Conservation (phyloP, 2,113 vertebrate genomes). For the Eubucco bourcierii region DNA sequence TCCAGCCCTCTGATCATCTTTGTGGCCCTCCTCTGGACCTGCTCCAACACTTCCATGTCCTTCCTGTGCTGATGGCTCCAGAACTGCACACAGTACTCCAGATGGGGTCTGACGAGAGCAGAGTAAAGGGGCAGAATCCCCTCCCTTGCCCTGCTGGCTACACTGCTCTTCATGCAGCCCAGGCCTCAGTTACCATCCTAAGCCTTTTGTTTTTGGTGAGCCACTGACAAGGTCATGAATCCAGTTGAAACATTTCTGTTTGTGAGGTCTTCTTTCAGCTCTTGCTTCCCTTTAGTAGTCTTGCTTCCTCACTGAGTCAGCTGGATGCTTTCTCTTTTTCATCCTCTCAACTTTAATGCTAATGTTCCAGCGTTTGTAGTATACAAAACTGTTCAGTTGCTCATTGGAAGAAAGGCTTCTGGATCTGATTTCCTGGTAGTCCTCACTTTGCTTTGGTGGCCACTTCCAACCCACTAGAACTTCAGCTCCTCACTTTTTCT, state of each 20-base stretch:
- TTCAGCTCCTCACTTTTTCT: not conserved
- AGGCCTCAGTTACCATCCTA: no score
- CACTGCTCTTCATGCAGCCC: no score
- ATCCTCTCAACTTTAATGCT: not conserved
- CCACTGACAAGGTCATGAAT: not conserved
- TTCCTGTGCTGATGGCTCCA: no score
- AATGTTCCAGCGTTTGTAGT: not conserved
- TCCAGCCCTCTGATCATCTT: no score
- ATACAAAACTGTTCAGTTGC: not conserved
- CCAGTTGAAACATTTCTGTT: not conserved
- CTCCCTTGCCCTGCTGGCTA: no score
- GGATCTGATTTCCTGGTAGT: not conserved
- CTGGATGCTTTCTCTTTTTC: not conserved
- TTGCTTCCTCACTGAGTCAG: not conserved
- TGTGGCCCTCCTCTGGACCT: no score
- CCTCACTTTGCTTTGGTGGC: not conserved
- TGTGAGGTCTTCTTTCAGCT: not conserved
- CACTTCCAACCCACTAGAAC: not conserved
- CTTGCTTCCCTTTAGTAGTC: not conserved
- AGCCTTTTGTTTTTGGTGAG: not conserved
- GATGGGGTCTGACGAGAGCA: no score
- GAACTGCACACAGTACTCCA: no score
- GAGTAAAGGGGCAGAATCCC: no score
- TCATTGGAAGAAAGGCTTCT: not conserved
- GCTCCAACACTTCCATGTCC: no score